Base-by-base conservation (phyloP, 2,888 invertebrate species). In the Pterostichus madidus region DNA sequence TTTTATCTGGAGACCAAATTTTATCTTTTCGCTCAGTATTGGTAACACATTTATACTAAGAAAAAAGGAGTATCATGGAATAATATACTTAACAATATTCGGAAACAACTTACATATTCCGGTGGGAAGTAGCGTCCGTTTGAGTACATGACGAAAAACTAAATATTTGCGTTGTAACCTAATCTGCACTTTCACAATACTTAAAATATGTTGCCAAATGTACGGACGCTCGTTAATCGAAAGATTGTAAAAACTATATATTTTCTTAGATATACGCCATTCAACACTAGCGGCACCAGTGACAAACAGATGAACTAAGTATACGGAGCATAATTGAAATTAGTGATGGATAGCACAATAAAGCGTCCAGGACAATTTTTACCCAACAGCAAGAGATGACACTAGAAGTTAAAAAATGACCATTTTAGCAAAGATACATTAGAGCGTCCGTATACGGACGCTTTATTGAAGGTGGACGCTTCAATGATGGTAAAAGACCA, bases 331-430 rank as follows among this genome's bases (percentile, higher is more conserved):
- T 15, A 13, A 53, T 15, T 53, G 53, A 53, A 53, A 53, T 5
- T 53, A 53, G 15, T 15, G 15, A 53, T n/a, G 3, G 15, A 17
- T 53, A 15, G n/a, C 11, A 49, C n/a, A 49, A 49, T 53, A 4
- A 13, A 53, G 17, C 53, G 53, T 10, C 53, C 53, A 53, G 53
- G 53, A 53, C 53, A 53, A 53, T 53, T 53, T 53, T 53, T 53
- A 8, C 17, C 7, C 13, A 2, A 53, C 3, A 53, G 4, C 13
- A n/a, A n/a, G 4, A 53, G 15, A 53, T 53, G 53, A 5, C 15
- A 53, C 10, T 6, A 53, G 53, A 17, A 6, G 17, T 17, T 53
- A 5, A 53, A 53, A 53, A 53, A 53, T 17, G 53, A 53, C 53
- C 5, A 13, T 53, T 53, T 24, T 24, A 24, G 24, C 24, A 24